Base-by-base conservation (phyloP, 2,888 invertebrate species). In the Micropterix aruncella region DNA sequence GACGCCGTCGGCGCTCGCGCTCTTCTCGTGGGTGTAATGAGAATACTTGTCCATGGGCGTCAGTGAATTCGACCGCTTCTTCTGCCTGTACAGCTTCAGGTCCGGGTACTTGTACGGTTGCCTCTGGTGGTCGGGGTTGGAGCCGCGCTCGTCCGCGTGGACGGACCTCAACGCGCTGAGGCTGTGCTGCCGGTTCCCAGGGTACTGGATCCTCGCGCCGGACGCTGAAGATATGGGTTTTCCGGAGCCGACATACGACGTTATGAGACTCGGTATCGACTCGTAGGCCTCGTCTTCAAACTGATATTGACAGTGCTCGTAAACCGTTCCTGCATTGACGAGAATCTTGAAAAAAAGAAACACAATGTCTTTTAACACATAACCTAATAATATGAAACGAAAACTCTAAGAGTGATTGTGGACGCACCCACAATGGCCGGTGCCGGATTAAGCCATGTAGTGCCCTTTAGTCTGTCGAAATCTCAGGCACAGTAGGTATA, bases 251-350 rank as follows among this genome's bases (percentile, higher is more conserved):
- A 94, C 91, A 60, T 95, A 94, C 51, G 84, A 92, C 3, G 92
- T 92, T 50, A 95, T 91, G 45, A 96, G 75, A 62, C 93, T 92
- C 1, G 92, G 87, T 16, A 95, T 89, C 2, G 91, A 91, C 58
- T 90, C 90, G 57, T 92, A 95, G 1, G 88, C 83, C 59, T 92
- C 90, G 57, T 92, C 92, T 63, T 95, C 95, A 60, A 95, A 92
- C 58, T 91, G 89, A 61, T 87, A 95, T 59, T 93, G 90, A 19
- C 91, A 83, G 52, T 87, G 73, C 63, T 93, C 91, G 62, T 93
- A 93, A 3, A 92, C 90, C 0, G 92, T 92, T 55, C 91, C 88
- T 0, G 89, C 88, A 56, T 91, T 89, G 1, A 89, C 75, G 1
- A 87, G 75, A 49, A 86, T 80, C 88, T 88, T 58, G 3, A 62